phyloP scores from a whole-genome alignment of 2,888 invertebrate species.

The Camptogramma bilineatum region DNA sequence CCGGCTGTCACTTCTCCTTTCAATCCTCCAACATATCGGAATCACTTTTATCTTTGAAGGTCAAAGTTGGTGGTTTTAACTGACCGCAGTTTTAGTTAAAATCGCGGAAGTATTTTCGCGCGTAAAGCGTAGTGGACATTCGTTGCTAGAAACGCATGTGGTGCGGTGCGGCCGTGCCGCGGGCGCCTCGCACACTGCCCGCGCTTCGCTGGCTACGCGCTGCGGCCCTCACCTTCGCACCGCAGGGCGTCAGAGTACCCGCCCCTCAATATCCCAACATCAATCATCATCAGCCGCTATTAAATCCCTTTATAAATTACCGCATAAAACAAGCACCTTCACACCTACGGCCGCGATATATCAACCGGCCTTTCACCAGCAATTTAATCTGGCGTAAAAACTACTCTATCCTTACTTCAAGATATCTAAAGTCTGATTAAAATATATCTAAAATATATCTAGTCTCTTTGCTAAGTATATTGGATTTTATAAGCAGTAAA shows the following conservation, averaged over 20 bases:
- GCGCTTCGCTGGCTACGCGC: slow-evolving; percentile 44
- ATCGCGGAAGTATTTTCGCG: slow-evolving; percentile 64
- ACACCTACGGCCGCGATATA: slow-evolving; percentile 32
- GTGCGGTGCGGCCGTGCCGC: slow-evolving; percentile 73
- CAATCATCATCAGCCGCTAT: slow-evolving; percentile 56
- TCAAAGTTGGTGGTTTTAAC: slow-evolving; percentile 59
- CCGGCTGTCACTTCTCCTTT: slow-evolving; percentile 56
- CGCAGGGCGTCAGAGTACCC: slow-evolving; percentile 52
- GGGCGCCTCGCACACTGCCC: slow-evolving; percentile 78
- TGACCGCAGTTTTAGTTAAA: slow-evolving; percentile 58
- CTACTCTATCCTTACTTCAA: slow-evolving; percentile 13
- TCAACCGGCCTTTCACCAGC: slow-evolving; percentile 29
- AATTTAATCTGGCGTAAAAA: slow-evolving; percentile 25
- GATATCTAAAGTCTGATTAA: no score
- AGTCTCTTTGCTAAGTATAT: no score
- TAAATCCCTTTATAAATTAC: slow-evolving; percentile 49
- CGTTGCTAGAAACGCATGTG: slow-evolving; percentile 56
- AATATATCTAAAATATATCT: no score
- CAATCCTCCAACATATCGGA: slow-evolving; percentile 47
- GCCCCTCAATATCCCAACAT: slow-evolving; percentile 56
- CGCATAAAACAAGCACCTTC: slow-evolving; percentile 38
- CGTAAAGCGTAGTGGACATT: slow-evolving; percentile 45
- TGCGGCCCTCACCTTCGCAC: slow-evolving; percentile 62
- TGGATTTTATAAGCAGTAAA: not conserved
- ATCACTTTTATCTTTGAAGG: slow-evolving; percentile 49